These are phyloP conservation scores for Serrognathus titanus DNA, from an alignment of 2,888 invertebrate genomes.

Conservation along the genomic window DNA sequence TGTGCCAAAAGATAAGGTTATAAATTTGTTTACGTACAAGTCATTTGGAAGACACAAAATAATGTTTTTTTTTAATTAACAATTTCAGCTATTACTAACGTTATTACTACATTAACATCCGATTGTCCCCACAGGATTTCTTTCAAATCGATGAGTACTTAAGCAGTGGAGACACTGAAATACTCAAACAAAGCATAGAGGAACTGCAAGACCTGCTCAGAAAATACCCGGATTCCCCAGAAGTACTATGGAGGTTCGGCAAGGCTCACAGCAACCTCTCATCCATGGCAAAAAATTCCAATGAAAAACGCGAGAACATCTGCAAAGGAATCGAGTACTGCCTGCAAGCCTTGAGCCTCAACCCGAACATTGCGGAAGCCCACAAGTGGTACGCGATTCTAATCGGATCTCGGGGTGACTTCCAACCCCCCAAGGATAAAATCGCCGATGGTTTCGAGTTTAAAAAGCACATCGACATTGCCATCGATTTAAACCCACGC, in stretches of 20 bases:
- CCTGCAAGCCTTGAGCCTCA: slow-evolving; percentile 52
- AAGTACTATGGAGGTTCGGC: slow-evolving; percentile 43
- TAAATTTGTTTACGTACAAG: background rate
- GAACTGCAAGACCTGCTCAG: slow-evolving; percentile 36
- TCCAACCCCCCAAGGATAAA: slow-evolving; percentile 59
- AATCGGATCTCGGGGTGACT: slow-evolving; percentile 60
- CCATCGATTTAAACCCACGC: slow-evolving; percentile 57
- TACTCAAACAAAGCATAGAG: slow-evolving; percentile 31
- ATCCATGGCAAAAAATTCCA: slow-evolving; percentile 26
- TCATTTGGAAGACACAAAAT: too few species aligned
- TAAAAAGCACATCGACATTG: slow-evolving; percentile 65
- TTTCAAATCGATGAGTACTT: slow-evolving; percentile 37
- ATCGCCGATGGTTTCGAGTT: slow-evolving; percentile 63
- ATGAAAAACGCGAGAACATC: slow-evolving; percentile 32
- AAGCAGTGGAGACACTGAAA: slow-evolving; percentile 29
- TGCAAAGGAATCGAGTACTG: slow-evolving; percentile 55
- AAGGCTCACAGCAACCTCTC: slow-evolving; percentile 41
- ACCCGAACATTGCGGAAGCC: slow-evolving; percentile 54
- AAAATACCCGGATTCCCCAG: slow-evolving; percentile 38
- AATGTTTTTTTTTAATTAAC: too few species aligned
- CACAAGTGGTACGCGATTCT: slow-evolving; percentile 75
- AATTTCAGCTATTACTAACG: too few species aligned
- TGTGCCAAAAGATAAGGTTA: background rate
- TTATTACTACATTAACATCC: too few species aligned
- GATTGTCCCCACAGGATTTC: slow-evolving; percentile 28